These are phyloP conservation scores for Schizopygopsis malacanthus DNA, from an alignment of 2,797 vertebrate species.

Conservation along the genomic window DNA sequence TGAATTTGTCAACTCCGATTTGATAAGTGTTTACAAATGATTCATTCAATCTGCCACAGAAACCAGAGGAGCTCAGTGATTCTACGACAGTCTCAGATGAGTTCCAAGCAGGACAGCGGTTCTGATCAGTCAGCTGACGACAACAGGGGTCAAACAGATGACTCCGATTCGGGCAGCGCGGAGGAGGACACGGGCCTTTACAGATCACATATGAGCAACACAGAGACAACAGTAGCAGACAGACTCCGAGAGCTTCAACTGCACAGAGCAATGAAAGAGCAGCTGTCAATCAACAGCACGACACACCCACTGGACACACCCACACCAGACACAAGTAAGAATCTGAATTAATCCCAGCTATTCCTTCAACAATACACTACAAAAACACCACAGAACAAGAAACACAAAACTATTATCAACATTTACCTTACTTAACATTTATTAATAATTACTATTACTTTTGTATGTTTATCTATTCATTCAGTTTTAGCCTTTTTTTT, in stretches of 20 bases:
- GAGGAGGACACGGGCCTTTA: conserved; percentile 26
- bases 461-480: not conserved
- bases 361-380: not conserved
- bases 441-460: not conserved
- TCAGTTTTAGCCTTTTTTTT: not conserved
- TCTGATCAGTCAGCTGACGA: conserved; percentile 31
- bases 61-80: conserved; percentile 42
- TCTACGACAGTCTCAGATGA: conserved; percentile 27
- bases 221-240: conserved; percentile 6
- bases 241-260: conserved; percentile 37
- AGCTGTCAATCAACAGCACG: conserved; percentile 38
- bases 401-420: not conserved
- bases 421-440: not conserved
- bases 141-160: conserved; percentile 36
- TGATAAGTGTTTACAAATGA: conserved; percentile 31
- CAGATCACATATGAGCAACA: conserved; percentile 24
- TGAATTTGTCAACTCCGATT: conserved; percentile 22
- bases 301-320: conserved; percentile 25
- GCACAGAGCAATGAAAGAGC: conserved; percentile 42
- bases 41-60: conserved; percentile 51
- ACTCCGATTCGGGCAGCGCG: conserved; percentile 32
- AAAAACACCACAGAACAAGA: not conserved
- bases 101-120: conserved; percentile 29
- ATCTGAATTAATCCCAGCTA: no score
- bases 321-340: conserved; percentile 54